These are phyloP conservation scores for Camelus bactrianus DNA, from an alignment of 2,113 vertebrate genomes.

Conservation along the genomic window DNA sequence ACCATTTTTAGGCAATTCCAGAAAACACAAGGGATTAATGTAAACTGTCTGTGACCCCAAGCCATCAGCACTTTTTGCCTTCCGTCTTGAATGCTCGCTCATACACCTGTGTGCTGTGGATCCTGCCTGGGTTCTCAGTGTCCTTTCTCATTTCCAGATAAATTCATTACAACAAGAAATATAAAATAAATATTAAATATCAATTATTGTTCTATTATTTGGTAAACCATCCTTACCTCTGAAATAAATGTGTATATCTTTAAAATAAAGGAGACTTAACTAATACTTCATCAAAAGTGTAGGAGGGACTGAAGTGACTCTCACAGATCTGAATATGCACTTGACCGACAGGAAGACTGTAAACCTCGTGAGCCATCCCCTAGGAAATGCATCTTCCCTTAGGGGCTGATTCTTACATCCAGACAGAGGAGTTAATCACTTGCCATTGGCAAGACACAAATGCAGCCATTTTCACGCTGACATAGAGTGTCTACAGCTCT, in stretches of 20 bases:
- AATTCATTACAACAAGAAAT: background rate
- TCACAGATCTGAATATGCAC: background rate
- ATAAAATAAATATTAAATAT: background rate
- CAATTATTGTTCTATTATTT: background rate
- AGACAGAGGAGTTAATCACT: constrained; percentile 77
- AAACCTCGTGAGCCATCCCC: background rate
- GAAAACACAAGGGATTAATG: background rate
- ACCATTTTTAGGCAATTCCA: background rate
- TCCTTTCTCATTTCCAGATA: background rate
- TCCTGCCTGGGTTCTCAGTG: background rate
- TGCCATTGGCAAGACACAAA: constrained; percentile 80
- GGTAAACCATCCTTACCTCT: background rate
- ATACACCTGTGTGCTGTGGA: background rate
- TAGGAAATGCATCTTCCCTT: constrained; percentile 33
- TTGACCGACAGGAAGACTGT: background rate
- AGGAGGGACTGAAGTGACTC: background rate
- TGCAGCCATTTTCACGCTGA: constrained; percentile 74
- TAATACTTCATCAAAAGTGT: background rate
- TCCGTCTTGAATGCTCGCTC: background rate
- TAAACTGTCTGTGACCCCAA: background rate
- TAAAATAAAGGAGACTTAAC: background rate
- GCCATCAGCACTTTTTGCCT: background rate
- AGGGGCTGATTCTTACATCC: background rate
- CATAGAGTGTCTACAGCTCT: constrained; percentile 52
- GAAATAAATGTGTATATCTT: background rate